Base-by-base conservation (phyloP, 1,140 invertebrate genomes). In the Diabrotica virgifera region DNA sequence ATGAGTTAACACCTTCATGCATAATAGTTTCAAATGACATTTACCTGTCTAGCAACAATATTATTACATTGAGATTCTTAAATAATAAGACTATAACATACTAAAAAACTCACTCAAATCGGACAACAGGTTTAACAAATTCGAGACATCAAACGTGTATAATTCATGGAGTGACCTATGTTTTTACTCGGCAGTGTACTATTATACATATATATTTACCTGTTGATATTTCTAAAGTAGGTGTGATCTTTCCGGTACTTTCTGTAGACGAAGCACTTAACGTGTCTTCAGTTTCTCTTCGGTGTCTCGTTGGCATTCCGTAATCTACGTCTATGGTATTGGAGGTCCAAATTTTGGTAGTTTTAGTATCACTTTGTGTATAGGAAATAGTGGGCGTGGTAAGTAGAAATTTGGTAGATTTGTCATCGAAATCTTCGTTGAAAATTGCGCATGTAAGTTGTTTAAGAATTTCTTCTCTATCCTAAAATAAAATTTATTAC, bases 391-490 rank as follows among this genome's bases (percentile, higher is more conserved):
- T 35, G 7, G 58, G 56, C 5, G 64, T 37, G n/a, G 59, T 50
- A 11, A 54, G 52, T 40, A 70, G 65, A 50, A 51, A 57, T 66
- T 73, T 73, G 14, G 71, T 73, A 24, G 70, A 58, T 65, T 75
- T 77, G 37, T 78, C 75, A 13, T 79, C 77, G 36, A 73, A 72
- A 50, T 74, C 73, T 11, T 77, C 78, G 11, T 75, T 71, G 0
- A 72, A 63, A 55, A 77, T 76, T 3, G 77, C 74, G 63, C 81
- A 82, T 5, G 79, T 76, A 35, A 82, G 67, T 67, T 79, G 75
- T 59, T 74, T 75, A 55, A 81, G 74, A 62, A 82, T 77, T 58
- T 81, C 79, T 63, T 82, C 80, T 8, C 75, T 77, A 67, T 82
- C 76, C 81, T 82, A 59, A 35, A 73, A 75, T 55, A 56, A 37